Base-by-base conservation (phyloP, 1,140 invertebrate genomes). In the Anthonomus grandis region DNA sequence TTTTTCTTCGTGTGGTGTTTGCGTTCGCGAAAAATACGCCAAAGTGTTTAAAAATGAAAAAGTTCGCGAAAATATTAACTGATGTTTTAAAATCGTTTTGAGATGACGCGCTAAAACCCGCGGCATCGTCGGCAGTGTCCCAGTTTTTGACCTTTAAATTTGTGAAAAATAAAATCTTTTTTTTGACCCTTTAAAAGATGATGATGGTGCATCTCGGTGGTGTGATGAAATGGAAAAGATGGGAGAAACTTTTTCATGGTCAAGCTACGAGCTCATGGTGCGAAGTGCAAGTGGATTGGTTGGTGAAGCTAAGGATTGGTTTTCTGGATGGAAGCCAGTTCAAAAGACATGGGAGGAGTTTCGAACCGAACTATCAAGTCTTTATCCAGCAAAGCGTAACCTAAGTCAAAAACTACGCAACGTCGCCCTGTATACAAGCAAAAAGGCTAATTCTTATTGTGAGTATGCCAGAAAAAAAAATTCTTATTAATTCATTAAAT, bases 381-480 rank as follows among this genome's bases (percentile, higher is more conserved):
- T 31, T 13, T 13, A 31, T 31, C 27, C 27, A 31, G 27, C 27
- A 31, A 31, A 31, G n/a, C 27, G n/a, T 8, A 31, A 31, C 27
- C n/a, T 31, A 31, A 4, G 38, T 17, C n/a, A 41, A 18, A n/a
- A 18, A 18, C 19, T 41, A 22, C 41, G 21, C 17, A 8, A 44
- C 18, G 41, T 10, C 2, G 24, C 18, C 21, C 1, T 8, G 17
- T 44, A 44, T 9, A 21, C 41, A 18, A 47, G 45, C 18, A 12
- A 47, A 3, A 18, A 47, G 5, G 45, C 45, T 15, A 24, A 45
- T 10, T 9, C 10, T 9, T 45, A 45, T 22, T 45, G 18, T 22
- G 42, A 45, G 42, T 45, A 45, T 45, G 42, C 42, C 6, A 45
- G 42, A 45, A 45, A 45, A 17, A 45, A 45, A 45, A 45, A 15